Base-by-base conservation (phyloP, 2,113 vertebrate species). In the Psittacula cyanocephala region DNA sequence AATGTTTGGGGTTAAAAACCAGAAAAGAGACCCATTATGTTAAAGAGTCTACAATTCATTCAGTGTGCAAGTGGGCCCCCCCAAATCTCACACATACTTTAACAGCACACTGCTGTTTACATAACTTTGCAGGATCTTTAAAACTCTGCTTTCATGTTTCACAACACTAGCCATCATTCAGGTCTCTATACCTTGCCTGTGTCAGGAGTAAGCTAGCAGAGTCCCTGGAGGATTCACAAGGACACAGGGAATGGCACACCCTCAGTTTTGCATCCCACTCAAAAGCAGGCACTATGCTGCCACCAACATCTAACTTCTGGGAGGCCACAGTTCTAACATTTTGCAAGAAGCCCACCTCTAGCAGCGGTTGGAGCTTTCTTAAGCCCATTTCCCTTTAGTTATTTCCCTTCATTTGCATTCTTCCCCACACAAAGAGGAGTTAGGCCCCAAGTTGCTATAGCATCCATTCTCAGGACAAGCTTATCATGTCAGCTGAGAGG, bases 31-130 rank as follows among this genome's bases (percentile, higher is more conserved):
- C 15, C 6, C 5, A 1, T 74, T 93, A 62, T 82, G 20, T 57
- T 83, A 86, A 57, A 10, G 31, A 41, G 27, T 69, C 44, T 80
- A 85, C 52, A 91, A 57, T 14, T 28, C 25, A 5, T 72, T 85
- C 62, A 82, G 57, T 52, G 17, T 85, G 35, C 29, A 79, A 60
- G 65, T 47, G 81, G 47, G 13, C 47, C 75, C 75, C 74, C 20
- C 53, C 23, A 69, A 88, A 35, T 63, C 28, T 74, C 71, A 53
- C 52, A 33, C 24, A 31, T n/a, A 50, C 35, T 82, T 79, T 29
- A 78, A 67, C 39, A 60, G 29, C 41, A 41, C 31, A 19, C 52
- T 94, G 67, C 93, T 96, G 57, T 93, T 95, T 91, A 89, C 44
- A 69, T 31, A 85, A 44, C 41, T 24, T n/a, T 79, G 50, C 35